These are phyloP conservation scores for Hypena proboscidalis DNA, from an alignment of 2,888 invertebrate genomes.

Conservation along the genomic window DNA sequence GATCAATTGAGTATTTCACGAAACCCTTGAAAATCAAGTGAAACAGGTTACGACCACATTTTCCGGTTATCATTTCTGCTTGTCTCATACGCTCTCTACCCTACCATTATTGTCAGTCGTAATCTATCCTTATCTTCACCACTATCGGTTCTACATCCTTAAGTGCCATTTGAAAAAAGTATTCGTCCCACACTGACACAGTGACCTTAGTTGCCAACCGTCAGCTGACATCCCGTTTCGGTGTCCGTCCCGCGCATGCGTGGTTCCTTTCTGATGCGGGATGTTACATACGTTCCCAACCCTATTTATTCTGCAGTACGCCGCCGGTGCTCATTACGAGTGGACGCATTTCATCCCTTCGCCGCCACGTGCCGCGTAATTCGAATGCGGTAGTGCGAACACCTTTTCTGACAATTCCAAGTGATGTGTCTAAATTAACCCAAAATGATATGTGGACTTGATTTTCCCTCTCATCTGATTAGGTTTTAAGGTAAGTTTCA, in stretches of 20 bases:
- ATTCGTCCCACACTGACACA: slow-evolving; percentile 63
- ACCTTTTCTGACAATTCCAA: slow-evolving; percentile 30
- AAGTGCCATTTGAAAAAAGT: slow-evolving; percentile 36
- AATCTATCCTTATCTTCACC: slow-evolving; percentile 12
- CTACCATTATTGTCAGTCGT: background rate
- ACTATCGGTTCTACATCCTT: slow-evolving; percentile 26
- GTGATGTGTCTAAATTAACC: slow-evolving; percentile 33
- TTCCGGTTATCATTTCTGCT: no score
- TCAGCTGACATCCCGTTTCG: slow-evolving; percentile 73
- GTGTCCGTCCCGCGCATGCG: slow-evolving; percentile 64
- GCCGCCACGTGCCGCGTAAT: slow-evolving; percentile 32
- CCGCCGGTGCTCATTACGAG: slow-evolving; percentile 41
- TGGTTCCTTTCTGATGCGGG: slow-evolving; percentile 60
- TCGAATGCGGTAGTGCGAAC: slow-evolving; percentile 38
- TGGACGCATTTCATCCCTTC: slow-evolving; percentile 43
- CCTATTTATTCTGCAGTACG: slow-evolving; percentile 69
- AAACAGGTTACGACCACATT: no score
- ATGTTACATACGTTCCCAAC: slow-evolving; percentile 57
- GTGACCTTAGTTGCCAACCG: slow-evolving; percentile 73
- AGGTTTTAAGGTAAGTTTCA: slow-evolving; percentile 28
- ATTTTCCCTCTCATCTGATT: slow-evolving; percentile 5
- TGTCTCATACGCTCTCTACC: background rate
- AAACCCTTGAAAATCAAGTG: no score
- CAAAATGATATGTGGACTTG: slow-evolving; percentile 30
- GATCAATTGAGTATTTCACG: no score